phyloP scores from a whole-genome alignment of 1,140 invertebrate genomes.

The Brachionus paranguensis region DNA sequence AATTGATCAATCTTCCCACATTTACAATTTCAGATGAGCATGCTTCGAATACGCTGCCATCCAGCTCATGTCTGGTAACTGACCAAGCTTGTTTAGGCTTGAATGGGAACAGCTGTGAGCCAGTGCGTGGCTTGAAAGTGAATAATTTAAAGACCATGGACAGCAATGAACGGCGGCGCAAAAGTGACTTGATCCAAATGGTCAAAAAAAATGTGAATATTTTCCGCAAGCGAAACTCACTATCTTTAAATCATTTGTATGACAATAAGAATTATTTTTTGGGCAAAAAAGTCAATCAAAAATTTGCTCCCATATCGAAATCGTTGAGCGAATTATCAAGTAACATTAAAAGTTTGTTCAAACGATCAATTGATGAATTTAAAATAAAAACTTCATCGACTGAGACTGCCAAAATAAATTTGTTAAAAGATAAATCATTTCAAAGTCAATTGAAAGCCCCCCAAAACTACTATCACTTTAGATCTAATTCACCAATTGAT shows the following conservation, averaged over 20 bases:
- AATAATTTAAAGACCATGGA: too few relatives aligned
- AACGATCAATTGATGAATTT: not conserved
- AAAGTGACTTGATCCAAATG: not conserved
- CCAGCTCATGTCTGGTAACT: not conserved
- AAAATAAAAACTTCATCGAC: not conserved
- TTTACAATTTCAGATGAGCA: slow-evolving; percentile 47
- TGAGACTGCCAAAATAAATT: not conserved
- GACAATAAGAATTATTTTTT: not conserved
- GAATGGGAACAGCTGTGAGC: not conserved
- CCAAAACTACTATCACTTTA: not conserved
- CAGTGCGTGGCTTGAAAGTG: too few relatives aligned
- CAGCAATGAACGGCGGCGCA: not conserved
- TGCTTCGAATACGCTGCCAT: slow-evolving; percentile 8
- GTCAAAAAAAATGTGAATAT: not conserved
- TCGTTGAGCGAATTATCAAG: not conserved
- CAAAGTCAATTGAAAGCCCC: not conserved
- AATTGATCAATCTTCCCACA: slow-evolving; percentile 54
- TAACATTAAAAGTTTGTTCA: not conserved
- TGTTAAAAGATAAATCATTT: not conserved
- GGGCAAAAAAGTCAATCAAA: not conserved
- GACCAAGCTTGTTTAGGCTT: not conserved
- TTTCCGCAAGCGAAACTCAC: not conserved
- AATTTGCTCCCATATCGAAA: not conserved
- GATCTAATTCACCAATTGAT: not conserved
- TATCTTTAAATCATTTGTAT: not conserved